Evolutionary conservation across 2,888 invertebrate genomes (phyloP), one percentile per base, ranked within the genome.

Genomic region (Megastigmus dorsalis): DNA sequence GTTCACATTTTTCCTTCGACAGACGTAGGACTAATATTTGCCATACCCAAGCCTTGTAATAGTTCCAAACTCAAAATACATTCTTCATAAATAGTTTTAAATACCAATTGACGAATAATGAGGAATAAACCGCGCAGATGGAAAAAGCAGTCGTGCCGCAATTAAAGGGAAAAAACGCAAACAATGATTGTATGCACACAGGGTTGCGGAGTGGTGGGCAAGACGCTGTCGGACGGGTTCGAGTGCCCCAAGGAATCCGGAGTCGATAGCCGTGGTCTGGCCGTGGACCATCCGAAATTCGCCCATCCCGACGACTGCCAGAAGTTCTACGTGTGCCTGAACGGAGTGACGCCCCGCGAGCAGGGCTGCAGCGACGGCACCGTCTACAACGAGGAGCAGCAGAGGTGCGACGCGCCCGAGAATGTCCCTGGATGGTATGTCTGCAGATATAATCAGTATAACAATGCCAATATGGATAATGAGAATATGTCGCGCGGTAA

Each of bases 271-370:
- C 91, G 91, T 79, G 96, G 95, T 26, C 93, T 93, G 85, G 86
- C 90, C 6, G 92, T 95, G 3, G 93, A 95, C 28, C 96, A 96
- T 89, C 96, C 96, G 23, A 95, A 95, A 88, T 96, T 92, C 89
- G 90, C 96, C 1, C 95, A 97, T 89, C 94, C 95, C 43, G 92
- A 91, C 36, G 96, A 97, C 88, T 97, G 97, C 89, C 95, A 96
- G 88, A 93, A 95, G 83, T 97, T 97, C 92, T 97, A 96, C 89
- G 95, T 96, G 33, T 96, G 96, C 88, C 89, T 96, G 81, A 96
- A 94, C 87, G 95, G 95, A 13, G 90, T 93, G 30, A 95, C 94
- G 80, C 96, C 97, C n/a, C 92, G 96, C 77, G 95, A 95, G 86
- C 92, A 95, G 78, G 95, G 95, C 36, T 97, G 97, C 89, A 92